Conservation (phyloP, 1,140 invertebrate species). For the Argopecten irradians region DNA sequence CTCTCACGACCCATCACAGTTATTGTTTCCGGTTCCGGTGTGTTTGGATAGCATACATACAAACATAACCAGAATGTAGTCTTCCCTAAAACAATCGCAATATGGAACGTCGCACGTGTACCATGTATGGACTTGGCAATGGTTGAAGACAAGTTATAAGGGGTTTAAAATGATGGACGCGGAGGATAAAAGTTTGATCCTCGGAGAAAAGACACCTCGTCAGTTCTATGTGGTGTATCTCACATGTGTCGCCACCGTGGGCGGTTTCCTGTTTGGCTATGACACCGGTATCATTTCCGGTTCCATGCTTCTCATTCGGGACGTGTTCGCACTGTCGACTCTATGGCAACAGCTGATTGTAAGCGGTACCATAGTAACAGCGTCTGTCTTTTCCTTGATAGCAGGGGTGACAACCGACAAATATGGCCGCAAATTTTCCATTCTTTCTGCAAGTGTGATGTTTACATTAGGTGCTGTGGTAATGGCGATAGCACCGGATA, state of each 20-base stretch:
- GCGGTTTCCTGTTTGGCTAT: conserved; percentile 83
- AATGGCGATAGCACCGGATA: conserved; percentile 61
- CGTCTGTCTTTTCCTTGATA: conserved; percentile 66
- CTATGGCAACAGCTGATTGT: conserved; percentile 68
- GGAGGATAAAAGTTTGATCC: not conserved
- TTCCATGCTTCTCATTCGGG: conserved; percentile 80
- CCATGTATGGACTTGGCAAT: not conserved
- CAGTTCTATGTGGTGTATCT: conserved; percentile 67
- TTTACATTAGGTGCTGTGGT: conserved; percentile 68
- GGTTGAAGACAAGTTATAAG: not conserved
- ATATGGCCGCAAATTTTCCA: conserved; percentile 65
- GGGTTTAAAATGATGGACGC: not conserved
- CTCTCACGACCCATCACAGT: no score
- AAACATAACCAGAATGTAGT: no score
- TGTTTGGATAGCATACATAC: no score
- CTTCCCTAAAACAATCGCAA: no score
- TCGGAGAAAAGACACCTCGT: conserved; percentile 15
- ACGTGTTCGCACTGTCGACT: conserved; percentile 63
- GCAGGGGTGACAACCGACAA: conserved; percentile 64
- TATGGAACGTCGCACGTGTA: no score
- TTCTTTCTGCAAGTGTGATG: conserved; percentile 68
- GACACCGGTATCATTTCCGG: conserved; percentile 83
- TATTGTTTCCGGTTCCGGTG: no score
- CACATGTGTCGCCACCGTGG: conserved; percentile 76
- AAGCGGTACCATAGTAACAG: conserved; percentile 68